Conservation (phyloP, 2,888 invertebrate genomes). For the Cephus sareptanus region DNA sequence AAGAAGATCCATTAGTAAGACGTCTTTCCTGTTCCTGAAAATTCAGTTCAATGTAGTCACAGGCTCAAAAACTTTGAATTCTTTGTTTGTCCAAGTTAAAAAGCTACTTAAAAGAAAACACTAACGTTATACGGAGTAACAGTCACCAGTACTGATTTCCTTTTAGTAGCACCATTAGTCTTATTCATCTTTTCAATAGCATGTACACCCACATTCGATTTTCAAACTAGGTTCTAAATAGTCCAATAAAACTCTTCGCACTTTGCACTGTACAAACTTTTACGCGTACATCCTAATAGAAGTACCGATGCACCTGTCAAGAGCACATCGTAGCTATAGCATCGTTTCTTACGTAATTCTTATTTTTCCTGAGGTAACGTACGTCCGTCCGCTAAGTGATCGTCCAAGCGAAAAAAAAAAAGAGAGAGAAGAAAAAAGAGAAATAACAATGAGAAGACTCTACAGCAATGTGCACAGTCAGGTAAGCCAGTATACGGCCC, state of each 20-base stretch:
- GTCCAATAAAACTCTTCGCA: too few relatives aligned
- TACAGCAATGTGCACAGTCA: too few relatives aligned
- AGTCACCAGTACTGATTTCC: constrained; percentile 46
- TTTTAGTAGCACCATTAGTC: constrained; percentile 25
- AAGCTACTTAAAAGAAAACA: constrained; percentile 15
- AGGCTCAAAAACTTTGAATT: too few relatives aligned
- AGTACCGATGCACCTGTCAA: too few relatives aligned
- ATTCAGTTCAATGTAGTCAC: neutral
- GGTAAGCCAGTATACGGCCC: too few relatives aligned
- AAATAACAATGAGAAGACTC: too few relatives aligned
- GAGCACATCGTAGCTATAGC: constrained; percentile 6
- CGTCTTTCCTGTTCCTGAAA: constrained; percentile 55
- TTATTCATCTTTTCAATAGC: constrained; percentile 34
- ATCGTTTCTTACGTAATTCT: constrained; percentile 33
- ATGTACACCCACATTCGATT: too few relatives aligned
- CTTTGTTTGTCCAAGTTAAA: too few relatives aligned
- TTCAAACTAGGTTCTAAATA: too few relatives aligned
- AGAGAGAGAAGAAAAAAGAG: neutral
- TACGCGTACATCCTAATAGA: too few relatives aligned
- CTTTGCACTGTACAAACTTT: too few relatives aligned
- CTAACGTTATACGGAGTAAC: constrained; percentile 57
- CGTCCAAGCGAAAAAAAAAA: constrained; percentile 26
- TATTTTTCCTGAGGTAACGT: constrained; percentile 41
- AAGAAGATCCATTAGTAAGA: constrained; percentile 32
- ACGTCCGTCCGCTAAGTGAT: constrained; percentile 38